A percentile compares a stretch with the other conserved stretches of the same genome.
Conservation (phyloP, 2,888 invertebrate species). For the Cephus pulcher region DNA sequence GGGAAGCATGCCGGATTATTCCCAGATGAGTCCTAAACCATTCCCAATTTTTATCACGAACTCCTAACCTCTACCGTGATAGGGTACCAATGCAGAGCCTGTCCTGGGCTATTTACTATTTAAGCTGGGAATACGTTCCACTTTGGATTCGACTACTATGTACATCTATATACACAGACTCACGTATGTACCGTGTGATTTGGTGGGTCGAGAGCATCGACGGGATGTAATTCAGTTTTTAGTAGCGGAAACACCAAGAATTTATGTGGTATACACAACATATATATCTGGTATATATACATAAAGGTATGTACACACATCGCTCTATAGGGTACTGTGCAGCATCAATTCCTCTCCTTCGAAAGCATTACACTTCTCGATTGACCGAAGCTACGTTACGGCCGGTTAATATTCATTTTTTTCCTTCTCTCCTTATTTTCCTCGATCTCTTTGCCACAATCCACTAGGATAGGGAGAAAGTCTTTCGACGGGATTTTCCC, state of each 20-base stretch:
- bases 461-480: background rate
- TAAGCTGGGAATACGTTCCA: background rate
- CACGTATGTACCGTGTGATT: background rate
- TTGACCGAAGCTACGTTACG: background rate
- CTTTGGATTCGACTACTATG: background rate
- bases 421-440: background rate
- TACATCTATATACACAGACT: background rate
- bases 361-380: background rate
- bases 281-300: background rate
- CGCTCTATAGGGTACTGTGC: background rate
- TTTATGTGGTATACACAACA: background rate
- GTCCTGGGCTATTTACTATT: background rate
- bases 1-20: background rate
- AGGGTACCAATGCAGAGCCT: background rate
- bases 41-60: background rate
- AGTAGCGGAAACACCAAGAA: background rate
- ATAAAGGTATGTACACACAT: background rate
- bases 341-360: background rate
- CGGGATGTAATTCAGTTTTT: background rate
- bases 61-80: background rate
- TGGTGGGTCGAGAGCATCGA: background rate
- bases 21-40: conserved; percentile 4
- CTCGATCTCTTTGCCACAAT: background rate
- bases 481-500: background rate
- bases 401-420: background rate